phyloP scores from a whole-genome alignment of 2,113 vertebrate species.

The Pteropus alecto region DNA sequence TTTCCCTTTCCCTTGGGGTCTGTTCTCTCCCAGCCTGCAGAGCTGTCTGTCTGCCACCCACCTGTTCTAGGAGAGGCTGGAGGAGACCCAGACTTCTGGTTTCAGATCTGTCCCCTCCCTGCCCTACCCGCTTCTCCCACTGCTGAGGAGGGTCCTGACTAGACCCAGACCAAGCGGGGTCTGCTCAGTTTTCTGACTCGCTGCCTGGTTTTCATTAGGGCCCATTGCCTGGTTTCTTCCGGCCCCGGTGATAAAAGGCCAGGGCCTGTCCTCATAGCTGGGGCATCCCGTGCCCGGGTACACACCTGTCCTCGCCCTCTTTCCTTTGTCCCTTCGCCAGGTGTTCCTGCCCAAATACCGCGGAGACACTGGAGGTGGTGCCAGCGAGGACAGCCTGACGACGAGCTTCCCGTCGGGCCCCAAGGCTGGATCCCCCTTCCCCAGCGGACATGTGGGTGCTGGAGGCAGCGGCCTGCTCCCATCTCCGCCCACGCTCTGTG shows the following conservation, averaged over 20 bases:
- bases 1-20: background rate
- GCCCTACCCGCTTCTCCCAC: fast-evolving
- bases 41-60: background rate
- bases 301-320: fast-evolving
- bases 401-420: slow-evolving; percentile 71
- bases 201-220: no score
- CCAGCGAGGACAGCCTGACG: slow-evolving; percentile 51
- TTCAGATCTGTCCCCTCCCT: background rate
- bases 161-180: background rate
- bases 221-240: background rate
- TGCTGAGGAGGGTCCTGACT: background rate
- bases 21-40: background rate
- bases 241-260: background rate
- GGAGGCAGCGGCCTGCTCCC: slow-evolving; percentile 35
- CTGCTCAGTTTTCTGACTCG: background rate
- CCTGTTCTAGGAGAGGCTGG: background rate
- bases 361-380: slow-evolving; percentile 45
- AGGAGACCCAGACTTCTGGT: background rate
- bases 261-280: background rate
- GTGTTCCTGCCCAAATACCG: slow-evolving; percentile 86
- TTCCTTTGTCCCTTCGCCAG: slow-evolving; percentile 63
- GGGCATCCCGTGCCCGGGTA: background rate
- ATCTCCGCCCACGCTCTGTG: slow-evolving; percentile 62
- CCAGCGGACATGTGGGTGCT: slow-evolving; percentile 68
- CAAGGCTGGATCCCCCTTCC: slow-evolving; percentile 74